Evolutionary conservation across 2,888 invertebrate species (phyloP).

Genomic region (Copidosoma aretas): DNA sequence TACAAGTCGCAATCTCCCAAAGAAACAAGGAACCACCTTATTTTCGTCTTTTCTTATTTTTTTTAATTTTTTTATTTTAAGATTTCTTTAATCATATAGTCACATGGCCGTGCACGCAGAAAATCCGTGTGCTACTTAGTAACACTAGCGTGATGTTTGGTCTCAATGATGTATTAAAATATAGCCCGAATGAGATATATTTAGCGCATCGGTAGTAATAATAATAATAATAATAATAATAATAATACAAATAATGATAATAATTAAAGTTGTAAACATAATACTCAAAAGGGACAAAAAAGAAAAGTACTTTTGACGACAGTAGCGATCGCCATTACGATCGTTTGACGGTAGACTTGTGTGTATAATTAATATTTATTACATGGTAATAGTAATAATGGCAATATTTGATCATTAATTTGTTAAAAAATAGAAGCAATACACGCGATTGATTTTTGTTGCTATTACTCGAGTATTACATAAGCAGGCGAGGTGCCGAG

Average conservation of each 20-base stretch:
- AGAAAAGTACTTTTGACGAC: constrained; percentile 34
- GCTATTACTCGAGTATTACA: constrained; percentile 38
- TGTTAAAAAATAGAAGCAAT: constrained; percentile 45
- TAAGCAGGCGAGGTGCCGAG: constrained; percentile 38
- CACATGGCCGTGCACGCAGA: constrained; percentile 37
- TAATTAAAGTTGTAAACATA: constrained; percentile 46
- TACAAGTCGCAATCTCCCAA: constrained; percentile 43
- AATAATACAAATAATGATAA: constrained; percentile 51
- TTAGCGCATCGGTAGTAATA: constrained; percentile 46
- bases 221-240: constrained; percentile 52
- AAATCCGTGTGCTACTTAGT: constrained; percentile 39
- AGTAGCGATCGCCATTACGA: too few species aligned
- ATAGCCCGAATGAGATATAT: constrained; percentile 45
- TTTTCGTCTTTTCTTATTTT: too few species aligned
- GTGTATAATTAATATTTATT: constrained; percentile 38
- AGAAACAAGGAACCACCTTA: constrained; percentile 41
- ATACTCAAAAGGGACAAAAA: constrained; percentile 39
- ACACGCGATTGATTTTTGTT: constrained; percentile 38
- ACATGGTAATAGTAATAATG: constrained; percentile 44
- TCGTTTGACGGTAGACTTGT: constrained; percentile 37
- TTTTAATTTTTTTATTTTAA: too few species aligned
- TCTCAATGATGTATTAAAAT: constrained; percentile 43
- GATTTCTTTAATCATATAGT: constrained; percentile 24
- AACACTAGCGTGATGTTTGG: constrained; percentile 48
- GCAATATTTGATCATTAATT: constrained; percentile 47